Conservation (phyloP, 1,140 invertebrate species). For the Bilobella aurantiaca region DNA sequence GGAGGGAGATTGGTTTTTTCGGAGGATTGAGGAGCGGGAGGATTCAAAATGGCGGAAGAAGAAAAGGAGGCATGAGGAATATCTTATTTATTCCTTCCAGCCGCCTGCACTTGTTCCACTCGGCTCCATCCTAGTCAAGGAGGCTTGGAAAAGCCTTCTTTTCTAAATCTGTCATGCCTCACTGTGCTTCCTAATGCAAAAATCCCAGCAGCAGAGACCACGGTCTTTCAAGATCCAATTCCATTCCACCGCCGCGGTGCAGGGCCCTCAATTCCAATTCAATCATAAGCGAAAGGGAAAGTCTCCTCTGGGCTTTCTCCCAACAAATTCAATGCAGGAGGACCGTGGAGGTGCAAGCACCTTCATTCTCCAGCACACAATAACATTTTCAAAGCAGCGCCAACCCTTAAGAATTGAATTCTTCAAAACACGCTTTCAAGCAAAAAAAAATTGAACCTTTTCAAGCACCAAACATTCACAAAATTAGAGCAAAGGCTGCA, state of each 20-base stretch:
- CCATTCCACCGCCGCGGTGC: not conserved
- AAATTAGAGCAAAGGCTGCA: no score
- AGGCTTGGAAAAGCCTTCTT: not conserved
- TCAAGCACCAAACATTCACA: no score
- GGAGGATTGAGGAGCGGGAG: not conserved
- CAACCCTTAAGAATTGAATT: no score
- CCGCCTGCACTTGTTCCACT: not conserved
- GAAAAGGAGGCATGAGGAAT: not conserved
- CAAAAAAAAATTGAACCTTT: no score
- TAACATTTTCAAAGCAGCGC: no score
- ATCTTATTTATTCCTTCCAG: conserved; percentile 2
- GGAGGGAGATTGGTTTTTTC: not conserved
- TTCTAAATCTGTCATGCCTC: not conserved
- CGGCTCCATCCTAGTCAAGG: not conserved
- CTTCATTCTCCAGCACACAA: no score
- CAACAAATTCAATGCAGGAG: not conserved
- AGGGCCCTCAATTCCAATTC: not conserved
- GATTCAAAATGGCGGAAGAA: not conserved
- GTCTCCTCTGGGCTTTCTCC: not conserved
- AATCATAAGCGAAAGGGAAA: not conserved
- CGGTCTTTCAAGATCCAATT: no score
- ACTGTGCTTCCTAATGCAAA: not conserved
- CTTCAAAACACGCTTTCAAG: no score
- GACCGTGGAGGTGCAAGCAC: no score
- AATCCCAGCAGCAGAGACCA: no score